These are phyloP conservation scores for Streblospio benedicti DNA, from an alignment of 1,140 invertebrate species.

Conservation along the genomic window DNA sequence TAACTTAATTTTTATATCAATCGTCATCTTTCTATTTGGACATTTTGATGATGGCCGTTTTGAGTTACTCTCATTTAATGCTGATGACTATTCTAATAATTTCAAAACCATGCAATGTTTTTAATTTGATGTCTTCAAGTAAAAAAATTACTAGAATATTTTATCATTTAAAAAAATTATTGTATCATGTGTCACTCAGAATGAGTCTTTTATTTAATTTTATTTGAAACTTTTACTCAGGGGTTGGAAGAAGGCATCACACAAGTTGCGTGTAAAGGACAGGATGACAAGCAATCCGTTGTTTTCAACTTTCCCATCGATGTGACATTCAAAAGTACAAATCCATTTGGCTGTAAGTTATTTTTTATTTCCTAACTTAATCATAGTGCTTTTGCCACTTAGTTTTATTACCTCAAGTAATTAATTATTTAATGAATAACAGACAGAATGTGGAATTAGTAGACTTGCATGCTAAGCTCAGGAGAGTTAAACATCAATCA, in stretches of 20 bases:
- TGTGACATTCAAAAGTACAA: constrained; percentile 67
- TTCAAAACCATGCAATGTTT: not conserved
- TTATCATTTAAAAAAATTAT: not conserved
- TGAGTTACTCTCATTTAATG: no score
- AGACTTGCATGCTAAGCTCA: no score
- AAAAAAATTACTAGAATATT: not conserved
- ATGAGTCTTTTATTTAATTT: not conserved
- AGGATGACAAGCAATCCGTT: constrained; percentile 55
- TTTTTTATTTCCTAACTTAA: not conserved
- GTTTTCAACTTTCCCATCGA: constrained; percentile 72
- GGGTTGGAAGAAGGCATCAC: constrained; percentile 69
- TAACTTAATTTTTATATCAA: no score
- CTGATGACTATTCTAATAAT: not conserved
- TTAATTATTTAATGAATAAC: not conserved
- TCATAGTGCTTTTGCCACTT: not conserved
- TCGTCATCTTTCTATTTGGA: no score
- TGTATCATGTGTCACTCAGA: not conserved
- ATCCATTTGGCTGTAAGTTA: constrained; percentile 65
- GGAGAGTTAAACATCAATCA: no score
- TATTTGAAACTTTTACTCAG: constrained; percentile 42
- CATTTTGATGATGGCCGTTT: no score
- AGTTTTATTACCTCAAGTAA: not conserved
- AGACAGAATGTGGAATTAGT: not conserved
- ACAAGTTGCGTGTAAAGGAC: constrained; percentile 59
- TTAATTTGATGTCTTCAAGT: not conserved